Conservation (phyloP, 2,888 invertebrate species). For the Leptothorax acervorum region DNA sequence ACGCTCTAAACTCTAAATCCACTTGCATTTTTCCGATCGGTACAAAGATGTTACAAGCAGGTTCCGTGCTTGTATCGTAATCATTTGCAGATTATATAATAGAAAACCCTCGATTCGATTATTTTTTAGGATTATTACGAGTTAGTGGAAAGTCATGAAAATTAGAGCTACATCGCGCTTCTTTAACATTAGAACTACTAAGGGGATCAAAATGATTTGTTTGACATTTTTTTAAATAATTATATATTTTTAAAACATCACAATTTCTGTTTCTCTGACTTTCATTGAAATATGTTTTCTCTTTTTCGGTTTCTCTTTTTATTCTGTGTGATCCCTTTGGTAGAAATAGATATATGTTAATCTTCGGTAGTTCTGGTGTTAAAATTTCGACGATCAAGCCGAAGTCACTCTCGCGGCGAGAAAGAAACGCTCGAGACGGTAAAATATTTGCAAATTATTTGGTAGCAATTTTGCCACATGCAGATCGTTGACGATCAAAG, state of each 20-base stretch:
- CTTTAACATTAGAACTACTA: too few relatives aligned
- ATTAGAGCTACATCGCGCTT: too few relatives aligned
- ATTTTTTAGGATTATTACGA: constrained; percentile 21
- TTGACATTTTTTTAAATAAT: too few relatives aligned
- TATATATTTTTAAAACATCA: too few relatives aligned
- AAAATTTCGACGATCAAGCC: neutral
- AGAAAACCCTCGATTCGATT: neutral
- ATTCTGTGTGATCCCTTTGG: too few relatives aligned
- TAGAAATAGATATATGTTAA: too few relatives aligned
- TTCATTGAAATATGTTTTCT: too few relatives aligned
- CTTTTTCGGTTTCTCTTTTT: too few relatives aligned
- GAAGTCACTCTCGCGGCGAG: neutral
- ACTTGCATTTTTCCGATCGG: neutral
- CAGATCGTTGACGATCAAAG: neutral
- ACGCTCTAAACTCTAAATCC: neutral
- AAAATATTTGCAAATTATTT: neutral
- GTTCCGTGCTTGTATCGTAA: neutral
- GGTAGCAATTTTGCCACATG: neutral
- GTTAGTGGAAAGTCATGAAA: constrained; percentile 21
- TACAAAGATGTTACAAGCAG: neutral
- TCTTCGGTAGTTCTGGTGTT: too few relatives aligned
- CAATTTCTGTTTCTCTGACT: too few relatives aligned
- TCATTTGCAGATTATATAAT: neutral
- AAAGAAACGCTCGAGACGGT: neutral
- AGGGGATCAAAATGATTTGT: too few relatives aligned